These are phyloP conservation scores for Odontesthes bonariensis DNA, from an alignment of 2,113 vertebrate species.

Conservation along the genomic window DNA sequence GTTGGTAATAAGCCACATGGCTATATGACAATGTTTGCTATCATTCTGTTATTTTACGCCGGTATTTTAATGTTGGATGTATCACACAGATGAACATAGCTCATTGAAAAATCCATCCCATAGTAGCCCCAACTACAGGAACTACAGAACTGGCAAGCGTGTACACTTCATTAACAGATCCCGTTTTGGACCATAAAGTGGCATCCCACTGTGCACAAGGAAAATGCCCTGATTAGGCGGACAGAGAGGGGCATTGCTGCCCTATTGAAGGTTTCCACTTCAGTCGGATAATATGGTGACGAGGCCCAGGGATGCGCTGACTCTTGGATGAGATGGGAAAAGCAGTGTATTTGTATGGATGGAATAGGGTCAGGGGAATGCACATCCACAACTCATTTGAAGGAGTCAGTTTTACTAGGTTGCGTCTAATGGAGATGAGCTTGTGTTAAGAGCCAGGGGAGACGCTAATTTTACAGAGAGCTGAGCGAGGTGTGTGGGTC, in stretches of 20 bases:
- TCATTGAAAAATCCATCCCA: constrained; percentile 79
- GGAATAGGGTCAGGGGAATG: constrained; percentile 59
- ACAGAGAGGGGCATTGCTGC: constrained; percentile 72
- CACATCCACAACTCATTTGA: constrained; percentile 81
- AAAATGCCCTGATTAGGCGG: constrained; percentile 79
- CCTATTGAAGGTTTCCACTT: constrained; percentile 83
- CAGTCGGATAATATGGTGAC: constrained; percentile 81
- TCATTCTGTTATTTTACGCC: constrained; percentile 47
- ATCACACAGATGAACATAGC: constrained; percentile 74
- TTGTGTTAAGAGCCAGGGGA: constrained; percentile 79
- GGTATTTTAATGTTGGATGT: constrained; percentile 51
- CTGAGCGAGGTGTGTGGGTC: constrained; percentile 61
- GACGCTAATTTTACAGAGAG: constrained; percentile 77
- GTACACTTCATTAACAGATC: constrained; percentile 81
- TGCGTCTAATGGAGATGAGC: constrained; percentile 78
- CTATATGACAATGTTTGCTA: constrained; percentile 24
- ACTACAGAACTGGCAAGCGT: constrained; percentile 82
- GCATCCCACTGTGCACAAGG: constrained; percentile 73
- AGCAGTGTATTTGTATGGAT: constrained; percentile 71
- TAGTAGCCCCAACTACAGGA: constrained; percentile 77
- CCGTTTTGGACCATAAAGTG: constrained; percentile 83
- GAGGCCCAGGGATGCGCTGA: constrained; percentile 79
- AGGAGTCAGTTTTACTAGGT: constrained; percentile 79
- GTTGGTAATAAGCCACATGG: constrained; percentile 6
- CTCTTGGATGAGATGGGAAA: constrained; percentile 53